Evolutionary conservation across 2,113 vertebrate species (phyloP).

Genomic region (Haplotaxodon microlepis): DNA sequence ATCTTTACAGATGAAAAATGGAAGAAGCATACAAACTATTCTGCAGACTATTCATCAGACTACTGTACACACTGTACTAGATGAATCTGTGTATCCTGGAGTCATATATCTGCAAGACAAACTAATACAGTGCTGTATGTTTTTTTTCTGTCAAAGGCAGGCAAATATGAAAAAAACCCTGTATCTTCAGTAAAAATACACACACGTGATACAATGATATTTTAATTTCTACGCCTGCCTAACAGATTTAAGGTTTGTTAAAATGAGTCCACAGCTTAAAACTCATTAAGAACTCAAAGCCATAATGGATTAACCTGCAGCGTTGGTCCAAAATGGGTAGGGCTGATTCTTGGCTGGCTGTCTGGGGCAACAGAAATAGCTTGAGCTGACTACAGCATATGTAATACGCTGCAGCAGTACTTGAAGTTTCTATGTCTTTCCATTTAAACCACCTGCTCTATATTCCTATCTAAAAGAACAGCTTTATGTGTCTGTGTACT

Average conservation of each 20-base stretch:
- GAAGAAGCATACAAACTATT: conserved; percentile 18
- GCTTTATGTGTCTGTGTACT: neutral
- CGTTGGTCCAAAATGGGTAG: conserved; percentile 15
- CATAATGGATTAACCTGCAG: conserved; percentile 51
- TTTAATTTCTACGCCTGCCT: neutral
- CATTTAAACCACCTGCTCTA: neutral
- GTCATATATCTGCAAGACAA: conserved; percentile 6
- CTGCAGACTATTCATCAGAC: conserved; percentile 1
- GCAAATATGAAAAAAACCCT: neutral
- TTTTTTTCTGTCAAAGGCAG: neutral
- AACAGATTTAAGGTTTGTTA: neutral
- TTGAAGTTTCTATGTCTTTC: neutral
- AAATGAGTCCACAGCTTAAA: conserved; percentile 17
- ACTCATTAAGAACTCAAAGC: neutral
- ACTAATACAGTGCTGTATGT: neutral
- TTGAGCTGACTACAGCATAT: conserved; percentile 49
- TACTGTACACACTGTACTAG: neutral
- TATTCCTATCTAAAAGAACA: neutral
- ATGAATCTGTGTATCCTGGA: neutral
- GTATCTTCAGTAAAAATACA: neutral
- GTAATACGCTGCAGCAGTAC: conserved; percentile 28
- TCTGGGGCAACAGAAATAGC: conserved; percentile 57
- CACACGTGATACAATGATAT: neutral
- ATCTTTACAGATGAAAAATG: conserved; percentile 40
- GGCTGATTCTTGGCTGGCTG: conserved; percentile 33